A percentile compares a stretch with the other conserved stretches of the same genome.
phyloP scores from a whole-genome alignment of 2,113 vertebrate genomes.

The Malaclemys terrapin region DNA sequence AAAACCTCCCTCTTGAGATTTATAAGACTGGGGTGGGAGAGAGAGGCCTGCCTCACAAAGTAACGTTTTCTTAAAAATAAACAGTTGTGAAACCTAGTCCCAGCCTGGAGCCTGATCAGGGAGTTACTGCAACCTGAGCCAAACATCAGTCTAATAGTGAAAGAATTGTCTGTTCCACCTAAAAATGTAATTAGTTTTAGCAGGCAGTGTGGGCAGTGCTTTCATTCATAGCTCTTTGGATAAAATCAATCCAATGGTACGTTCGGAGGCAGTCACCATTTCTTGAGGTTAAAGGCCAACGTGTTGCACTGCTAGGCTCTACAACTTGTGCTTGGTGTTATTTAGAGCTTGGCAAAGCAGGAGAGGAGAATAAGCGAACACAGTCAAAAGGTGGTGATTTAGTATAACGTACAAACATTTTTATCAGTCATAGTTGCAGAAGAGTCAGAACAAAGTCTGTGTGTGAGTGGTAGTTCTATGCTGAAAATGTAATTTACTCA shows the following conservation, averaged over 20 bases:
- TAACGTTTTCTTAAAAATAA: not conserved
- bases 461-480: not conserved
- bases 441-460: not conserved
- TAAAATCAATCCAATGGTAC: not conserved
- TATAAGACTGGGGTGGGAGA: not conserved
- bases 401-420: not conserved
- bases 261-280: conserved; percentile 17
- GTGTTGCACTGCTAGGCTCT: not conserved
- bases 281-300: not conserved
- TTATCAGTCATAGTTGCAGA: not conserved
- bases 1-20: not conserved
- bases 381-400: not conserved
- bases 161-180: conserved; percentile 54
- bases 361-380: not conserved
- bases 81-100: conserved; percentile 21
- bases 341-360: not conserved
- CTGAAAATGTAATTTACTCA: conserved; percentile 17
- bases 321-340: not conserved
- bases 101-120: conserved; percentile 51
- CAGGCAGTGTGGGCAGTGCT: conserved; percentile 29
- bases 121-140: conserved; percentile 19
- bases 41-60: not conserved
- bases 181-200: conserved; percentile 62
- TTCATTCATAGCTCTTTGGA: not conserved
- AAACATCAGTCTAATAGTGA: conserved; percentile 49